A percentile compares a stretch with the other conserved stretches of the same genome.
Evolutionary conservation across 2,113 vertebrate species (phyloP).

Genomic region (Mus pahari): DNA sequence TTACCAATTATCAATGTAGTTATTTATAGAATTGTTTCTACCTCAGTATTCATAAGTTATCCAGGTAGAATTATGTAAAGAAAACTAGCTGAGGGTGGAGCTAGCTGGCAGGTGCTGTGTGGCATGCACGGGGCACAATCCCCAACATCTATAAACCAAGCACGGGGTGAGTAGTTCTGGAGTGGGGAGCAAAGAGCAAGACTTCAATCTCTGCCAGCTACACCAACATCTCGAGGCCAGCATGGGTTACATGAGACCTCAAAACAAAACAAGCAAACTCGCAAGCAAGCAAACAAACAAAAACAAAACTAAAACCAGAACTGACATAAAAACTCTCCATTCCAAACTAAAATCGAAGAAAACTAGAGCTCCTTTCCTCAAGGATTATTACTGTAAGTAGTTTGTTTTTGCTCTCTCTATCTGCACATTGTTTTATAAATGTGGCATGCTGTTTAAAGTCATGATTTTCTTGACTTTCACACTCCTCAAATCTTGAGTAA

Average conservation of each 20-base stretch:
- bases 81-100: neutral
- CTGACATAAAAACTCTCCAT: neutral
- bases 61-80: neutral
- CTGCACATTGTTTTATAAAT: neutral
- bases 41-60: neutral
- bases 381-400: neutral
- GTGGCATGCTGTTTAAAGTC: neutral
- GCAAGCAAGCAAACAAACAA: neutral
- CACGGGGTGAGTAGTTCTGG: neutral
- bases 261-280: neutral
- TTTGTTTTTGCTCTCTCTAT: neutral
- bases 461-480: neutral
- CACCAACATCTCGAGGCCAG: neutral
- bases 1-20: neutral
- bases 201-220: too few species aligned
- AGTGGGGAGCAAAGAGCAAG: too few species aligned
- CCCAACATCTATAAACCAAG: too few species aligned
- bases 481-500: neutral
- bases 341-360: neutral
- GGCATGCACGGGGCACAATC: too few species aligned
- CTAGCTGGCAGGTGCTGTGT: neutral
- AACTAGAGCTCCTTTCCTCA: neutral
- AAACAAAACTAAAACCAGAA: neutral
- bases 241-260: neutral
- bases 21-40: slow-evolving; percentile 22